These are phyloP conservation scores for Tonatia bakeri DNA, from an alignment of 2,113 vertebrate species.

Conservation along the genomic window DNA sequence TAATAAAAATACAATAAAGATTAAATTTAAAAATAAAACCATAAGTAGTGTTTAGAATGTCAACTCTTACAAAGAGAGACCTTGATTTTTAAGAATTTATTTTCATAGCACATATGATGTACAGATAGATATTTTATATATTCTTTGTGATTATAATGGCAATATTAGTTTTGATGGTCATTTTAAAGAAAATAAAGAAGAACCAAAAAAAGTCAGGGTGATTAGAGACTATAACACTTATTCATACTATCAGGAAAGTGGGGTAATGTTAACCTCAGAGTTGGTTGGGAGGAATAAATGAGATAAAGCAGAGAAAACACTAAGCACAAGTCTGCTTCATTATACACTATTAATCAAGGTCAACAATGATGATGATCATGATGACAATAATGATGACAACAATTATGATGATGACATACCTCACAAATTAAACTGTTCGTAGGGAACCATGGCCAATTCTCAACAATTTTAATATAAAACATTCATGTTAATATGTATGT, in stretches of 20 bases:
- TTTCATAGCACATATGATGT: neutral
- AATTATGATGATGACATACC: neutral
- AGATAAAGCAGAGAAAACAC: neutral
- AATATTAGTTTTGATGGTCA: neutral
- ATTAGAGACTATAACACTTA: neutral
- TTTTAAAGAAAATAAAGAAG: neutral
- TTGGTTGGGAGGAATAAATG: neutral
- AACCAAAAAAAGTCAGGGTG: neutral
- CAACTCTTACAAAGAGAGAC: neutral
- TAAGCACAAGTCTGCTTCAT: neutral
- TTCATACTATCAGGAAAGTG: neutral
- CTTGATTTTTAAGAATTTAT: slow-evolving; percentile 2
- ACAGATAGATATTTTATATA: neutral
- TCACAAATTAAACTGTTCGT: neutral
- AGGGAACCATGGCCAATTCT: neutral
- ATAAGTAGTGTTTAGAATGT: neutral
- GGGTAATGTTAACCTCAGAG: neutral
- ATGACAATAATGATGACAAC: no score
- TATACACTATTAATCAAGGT: neutral
- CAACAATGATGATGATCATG: neutral
- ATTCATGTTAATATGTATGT: neutral
- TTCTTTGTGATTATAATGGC: neutral
- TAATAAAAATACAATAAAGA: no score
- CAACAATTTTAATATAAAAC: slow-evolving; percentile 25
- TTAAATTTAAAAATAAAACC: neutral